Conservation (phyloP, 2,888 invertebrate species). For the Eucera pruinosa region DNA sequence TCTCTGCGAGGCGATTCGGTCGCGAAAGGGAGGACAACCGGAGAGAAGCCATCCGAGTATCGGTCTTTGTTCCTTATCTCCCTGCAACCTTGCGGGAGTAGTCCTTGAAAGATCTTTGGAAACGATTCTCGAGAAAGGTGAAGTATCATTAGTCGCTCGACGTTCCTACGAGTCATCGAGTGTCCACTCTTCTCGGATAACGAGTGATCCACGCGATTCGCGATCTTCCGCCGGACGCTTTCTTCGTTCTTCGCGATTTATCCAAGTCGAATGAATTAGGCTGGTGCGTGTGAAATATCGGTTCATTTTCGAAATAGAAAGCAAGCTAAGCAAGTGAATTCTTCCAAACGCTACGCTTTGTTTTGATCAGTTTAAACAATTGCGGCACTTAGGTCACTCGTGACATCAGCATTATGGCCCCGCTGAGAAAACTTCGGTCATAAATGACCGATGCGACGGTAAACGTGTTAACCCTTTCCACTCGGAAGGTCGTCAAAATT, state of each 20-base stretch:
- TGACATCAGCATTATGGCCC: too few species aligned
- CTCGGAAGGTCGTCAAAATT: too few species aligned
- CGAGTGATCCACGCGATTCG: background rate
- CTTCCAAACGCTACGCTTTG: too few species aligned
- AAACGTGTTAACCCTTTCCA: too few species aligned
- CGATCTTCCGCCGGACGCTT: background rate
- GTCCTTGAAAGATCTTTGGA: slow-evolving; percentile 51
- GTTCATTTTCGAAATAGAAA: too few species aligned
- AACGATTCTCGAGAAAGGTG: slow-evolving; percentile 52
- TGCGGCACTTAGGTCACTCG: too few species aligned
- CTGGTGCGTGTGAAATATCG: too few species aligned
- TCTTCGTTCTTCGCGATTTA: background rate
- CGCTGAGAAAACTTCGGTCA: too few species aligned
- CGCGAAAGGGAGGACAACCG: slow-evolving; percentile 45
- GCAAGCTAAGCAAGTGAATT: too few species aligned
- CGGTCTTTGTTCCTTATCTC: slow-evolving; percentile 52
- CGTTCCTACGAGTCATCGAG: slow-evolving; percentile 49
- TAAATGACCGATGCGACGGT: too few species aligned
- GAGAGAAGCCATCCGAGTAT: slow-evolving; percentile 40
- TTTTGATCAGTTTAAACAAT: too few species aligned
- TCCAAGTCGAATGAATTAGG: too few species aligned
- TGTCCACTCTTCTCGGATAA: background rate
- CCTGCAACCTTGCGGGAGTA: slow-evolving; percentile 28
- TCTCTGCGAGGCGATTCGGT: slow-evolving; percentile 11
- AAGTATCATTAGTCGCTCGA: slow-evolving; percentile 51